These are phyloP conservation scores for Mycetomoellerius zeteki DNA, from an alignment of 1,140 invertebrate species.

Conservation along the genomic window DNA sequence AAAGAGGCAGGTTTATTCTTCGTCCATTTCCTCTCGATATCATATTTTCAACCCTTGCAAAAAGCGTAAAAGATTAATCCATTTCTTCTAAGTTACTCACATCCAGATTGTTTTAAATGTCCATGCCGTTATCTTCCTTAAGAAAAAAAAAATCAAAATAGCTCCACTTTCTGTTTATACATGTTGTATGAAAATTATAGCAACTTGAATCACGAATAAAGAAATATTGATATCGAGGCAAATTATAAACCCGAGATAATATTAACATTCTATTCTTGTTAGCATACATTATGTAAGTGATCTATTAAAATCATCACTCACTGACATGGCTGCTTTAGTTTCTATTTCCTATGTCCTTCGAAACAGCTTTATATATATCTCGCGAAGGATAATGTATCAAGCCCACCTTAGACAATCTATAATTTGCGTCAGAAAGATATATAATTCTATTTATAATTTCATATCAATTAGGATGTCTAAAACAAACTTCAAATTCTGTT, in stretches of 20 bases:
- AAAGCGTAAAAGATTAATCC: background rate
- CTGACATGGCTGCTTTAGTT: background rate
- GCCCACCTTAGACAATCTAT: background rate
- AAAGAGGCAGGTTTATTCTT: background rate
- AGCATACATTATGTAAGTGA: background rate
- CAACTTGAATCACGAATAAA: background rate
- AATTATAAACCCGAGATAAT: conserved; percentile 9
- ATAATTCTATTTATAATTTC: conserved; percentile 8
- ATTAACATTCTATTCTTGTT: background rate
- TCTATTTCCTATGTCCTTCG: background rate
- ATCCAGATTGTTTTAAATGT: background rate
- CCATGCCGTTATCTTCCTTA: background rate
- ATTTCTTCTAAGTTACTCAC: background rate
- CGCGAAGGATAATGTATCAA: background rate
- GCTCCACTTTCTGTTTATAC: background rate
- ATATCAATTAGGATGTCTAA: background rate
- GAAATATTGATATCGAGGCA: background rate
- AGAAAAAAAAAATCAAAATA: conserved; percentile 1
- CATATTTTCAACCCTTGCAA: background rate
- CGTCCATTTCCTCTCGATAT: background rate
- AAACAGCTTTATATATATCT: background rate
- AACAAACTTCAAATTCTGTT: background rate
- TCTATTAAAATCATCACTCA: background rate
- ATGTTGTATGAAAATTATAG: background rate
- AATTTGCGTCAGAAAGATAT: background rate